Percentiles rank a stretch among this genome's conserved stretches.
phyloP scores from a whole-genome alignment of 2,888 invertebrate species.

The Tenthredo distinguenda region DNA sequence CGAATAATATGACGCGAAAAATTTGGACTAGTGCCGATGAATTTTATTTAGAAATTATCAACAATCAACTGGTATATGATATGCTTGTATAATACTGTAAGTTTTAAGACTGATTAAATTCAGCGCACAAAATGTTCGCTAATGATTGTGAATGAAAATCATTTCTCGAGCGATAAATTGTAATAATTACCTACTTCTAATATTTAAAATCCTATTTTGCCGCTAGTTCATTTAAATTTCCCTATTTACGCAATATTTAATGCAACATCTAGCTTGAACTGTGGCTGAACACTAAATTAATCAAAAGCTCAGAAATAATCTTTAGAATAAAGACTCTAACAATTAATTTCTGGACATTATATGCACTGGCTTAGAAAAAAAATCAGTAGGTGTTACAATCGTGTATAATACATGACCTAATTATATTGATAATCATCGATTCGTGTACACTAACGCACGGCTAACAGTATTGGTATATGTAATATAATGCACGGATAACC shows the following conservation, averaged over 20 bases:
- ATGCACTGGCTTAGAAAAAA: background rate
- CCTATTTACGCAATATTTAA: background rate
- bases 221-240: too few relatives aligned
- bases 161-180: background rate
- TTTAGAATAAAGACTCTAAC: background rate
- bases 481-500: background rate
- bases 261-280: background rate
- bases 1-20: conserved; percentile 45
- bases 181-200: background rate
- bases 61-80: background rate
- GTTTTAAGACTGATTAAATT: background rate
- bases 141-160: background rate
- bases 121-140: background rate
- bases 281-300: background rate
- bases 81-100: background rate
- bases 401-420: background rate
- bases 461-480: background rate
- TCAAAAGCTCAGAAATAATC: background rate
- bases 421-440: background rate
- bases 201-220: background rate
- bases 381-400: background rate
- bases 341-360: background rate
- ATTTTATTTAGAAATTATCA: background rate
- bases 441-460: background rate
- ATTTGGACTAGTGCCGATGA: background rate